These are phyloP conservation scores for Globia sparganii DNA, from an alignment of 2,888 invertebrate species.

Conservation along the genomic window DNA sequence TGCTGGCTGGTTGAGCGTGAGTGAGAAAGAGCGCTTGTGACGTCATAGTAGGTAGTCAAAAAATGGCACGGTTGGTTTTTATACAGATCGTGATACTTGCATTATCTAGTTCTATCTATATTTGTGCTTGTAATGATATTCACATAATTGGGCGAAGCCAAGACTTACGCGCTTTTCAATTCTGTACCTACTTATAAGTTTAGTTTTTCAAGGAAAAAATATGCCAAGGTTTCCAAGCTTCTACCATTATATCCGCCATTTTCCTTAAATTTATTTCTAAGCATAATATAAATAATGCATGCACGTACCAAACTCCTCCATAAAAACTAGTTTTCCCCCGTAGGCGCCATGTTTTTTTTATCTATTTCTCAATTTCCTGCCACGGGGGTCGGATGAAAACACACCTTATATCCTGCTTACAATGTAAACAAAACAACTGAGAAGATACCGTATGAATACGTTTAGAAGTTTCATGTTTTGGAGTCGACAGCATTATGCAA, in stretches of 20 bases:
- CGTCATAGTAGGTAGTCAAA: too few relatives aligned
- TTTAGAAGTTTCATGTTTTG: background rate
- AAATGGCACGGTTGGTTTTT: too few relatives aligned
- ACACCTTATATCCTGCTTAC: conserved; percentile 43
- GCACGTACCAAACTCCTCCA: conserved; percentile 13
- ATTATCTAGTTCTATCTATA: too few relatives aligned
- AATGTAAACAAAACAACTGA: conserved; percentile 55
- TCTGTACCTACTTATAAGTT: background rate
- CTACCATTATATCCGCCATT: conserved; percentile 25
- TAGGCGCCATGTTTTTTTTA: conserved; percentile 42
- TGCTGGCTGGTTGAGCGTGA: too few relatives aligned
- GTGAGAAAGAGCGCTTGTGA: too few relatives aligned
- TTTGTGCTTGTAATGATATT: background rate
- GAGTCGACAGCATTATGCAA: background rate
- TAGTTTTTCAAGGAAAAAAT: background rate
- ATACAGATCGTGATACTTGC: too few relatives aligned
- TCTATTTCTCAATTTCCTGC: conserved; percentile 57
- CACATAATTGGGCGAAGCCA: background rate
- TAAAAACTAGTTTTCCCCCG: conserved; percentile 42
- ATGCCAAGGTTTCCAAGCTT: background rate
- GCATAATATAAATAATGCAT: conserved; percentile 34
- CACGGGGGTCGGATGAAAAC: conserved; percentile 13
- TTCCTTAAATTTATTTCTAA: conserved; percentile 41
- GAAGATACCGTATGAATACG: conserved; percentile 15
- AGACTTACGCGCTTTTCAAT: background rate